Base-by-base conservation (phyloP, 2,888 invertebrate genomes). In the Vanessa cardui region DNA sequence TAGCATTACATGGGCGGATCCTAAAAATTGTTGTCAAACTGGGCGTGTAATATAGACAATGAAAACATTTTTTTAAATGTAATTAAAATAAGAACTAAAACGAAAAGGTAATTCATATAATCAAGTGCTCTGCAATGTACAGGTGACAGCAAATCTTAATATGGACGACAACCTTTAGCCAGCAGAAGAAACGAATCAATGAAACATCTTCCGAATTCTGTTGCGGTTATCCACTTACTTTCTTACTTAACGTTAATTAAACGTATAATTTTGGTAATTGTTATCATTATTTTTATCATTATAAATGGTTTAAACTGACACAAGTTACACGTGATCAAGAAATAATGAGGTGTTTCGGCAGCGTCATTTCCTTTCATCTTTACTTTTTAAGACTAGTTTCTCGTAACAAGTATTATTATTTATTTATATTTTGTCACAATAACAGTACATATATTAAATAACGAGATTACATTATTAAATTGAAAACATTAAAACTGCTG, bases 231-330 rank as follows among this genome's bases (percentile, higher is more conserved):
- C 66, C 59, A 67, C 71, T 72, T 67, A 65, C 62, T 72, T 69
- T 69, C 69, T 69, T 69, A 64, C 59, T 69, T 72, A 66, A 61
- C 46, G 65, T 65, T 70, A 68, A 66, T 68, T 65, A 72, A 65
- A 68, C 66, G 62, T 66, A 66, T 62, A 72, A 72, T 72, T 73
- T 70, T 60, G 52, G 62, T 72, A 72, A 72, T 72, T 72, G 71
- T 72, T 54, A 64, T 65, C 65, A 65, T 65, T 59, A 64, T 58
- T 59, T 52, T 64, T 59, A 52, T 58, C 21, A 64, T 64, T 65
- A 65, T 20, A 45, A 52, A 33, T 45, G 58, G 54, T 59, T 65
- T 65, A 54, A 45, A 60, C 31, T 50, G 46, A 60, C 54, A 65
- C 60, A 65, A 65, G 65, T 46, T 45, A 60, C 54, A 65, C 70